Conservation (phyloP, 2,113 vertebrate genomes). For the Chaetodon trifascialis region DNA sequence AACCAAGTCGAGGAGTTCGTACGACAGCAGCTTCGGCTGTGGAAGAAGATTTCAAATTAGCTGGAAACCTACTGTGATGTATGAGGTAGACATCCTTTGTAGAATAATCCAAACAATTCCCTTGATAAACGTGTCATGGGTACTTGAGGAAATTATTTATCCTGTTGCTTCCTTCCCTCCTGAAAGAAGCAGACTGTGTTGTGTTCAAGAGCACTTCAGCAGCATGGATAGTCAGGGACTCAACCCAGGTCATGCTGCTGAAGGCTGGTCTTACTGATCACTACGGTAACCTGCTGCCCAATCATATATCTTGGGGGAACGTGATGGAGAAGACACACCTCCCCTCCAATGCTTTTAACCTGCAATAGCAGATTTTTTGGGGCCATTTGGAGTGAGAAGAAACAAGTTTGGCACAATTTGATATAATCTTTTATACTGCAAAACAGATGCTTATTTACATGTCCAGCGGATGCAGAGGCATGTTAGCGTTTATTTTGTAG, state of each 20-base stretch:
- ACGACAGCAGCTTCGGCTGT: constrained; percentile 98
- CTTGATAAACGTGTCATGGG: not conserved
- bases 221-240: not conserved
- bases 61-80: not conserved
- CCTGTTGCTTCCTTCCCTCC: not conserved
- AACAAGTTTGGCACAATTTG: not conserved
- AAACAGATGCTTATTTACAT: not conserved
- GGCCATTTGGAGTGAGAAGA: not conserved
- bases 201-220: constrained; percentile 1
- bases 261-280: not conserved
- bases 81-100: not conserved
- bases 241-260: not conserved
- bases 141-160: not conserved
- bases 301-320: not conserved
- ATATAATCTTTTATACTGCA: not conserved
- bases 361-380: not conserved
- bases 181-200: not conserved
- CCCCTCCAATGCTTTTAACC: not conserved
- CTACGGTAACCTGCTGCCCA: not conserved
- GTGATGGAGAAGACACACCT: not conserved
- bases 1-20: constrained; percentile 97
- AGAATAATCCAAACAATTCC: not conserved
- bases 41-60: constrained; percentile 55
- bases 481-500: not conserved
- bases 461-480: not conserved